Evolutionary conservation across 2,113 vertebrate species (phyloP).

Genomic region (Pseudonaja textilis): DNA sequence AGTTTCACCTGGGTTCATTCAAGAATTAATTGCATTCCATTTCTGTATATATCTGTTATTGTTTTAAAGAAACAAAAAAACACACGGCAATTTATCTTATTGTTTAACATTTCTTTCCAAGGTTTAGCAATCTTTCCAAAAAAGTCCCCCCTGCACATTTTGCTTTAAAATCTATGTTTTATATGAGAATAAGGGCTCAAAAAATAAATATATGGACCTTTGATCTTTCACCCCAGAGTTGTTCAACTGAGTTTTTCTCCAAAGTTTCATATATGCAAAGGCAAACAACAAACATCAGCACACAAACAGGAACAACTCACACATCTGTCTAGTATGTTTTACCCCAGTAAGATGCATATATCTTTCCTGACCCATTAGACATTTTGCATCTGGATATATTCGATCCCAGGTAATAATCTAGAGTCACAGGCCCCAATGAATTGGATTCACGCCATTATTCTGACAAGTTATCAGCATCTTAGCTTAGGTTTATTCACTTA

Average conservation of each 20-base stretch:
- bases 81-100: neutral
- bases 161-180: neutral
- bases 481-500: neutral
- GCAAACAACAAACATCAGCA: neutral
- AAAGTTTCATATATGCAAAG: neutral
- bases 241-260: neutral
- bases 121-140: neutral
- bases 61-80: neutral
- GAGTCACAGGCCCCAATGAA: neutral
- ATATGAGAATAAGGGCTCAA: neutral
- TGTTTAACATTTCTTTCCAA: neutral
- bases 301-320: neutral
- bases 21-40: neutral
- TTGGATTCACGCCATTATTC: neutral
- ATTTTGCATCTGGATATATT: neutral
- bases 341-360: neutral
- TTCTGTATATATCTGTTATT: neutral
- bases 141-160: too few relatives aligned
- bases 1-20: neutral
- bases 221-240: neutral
- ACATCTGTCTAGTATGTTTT: neutral
- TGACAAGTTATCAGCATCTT: neutral
- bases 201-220: neutral
- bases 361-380: neutral
- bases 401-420: neutral